Percentiles rank a stretch among this genome's conserved stretches.
Conservation (phyloP, 2,797 vertebrate genomes). For the Macropodus opercularis region DNA sequence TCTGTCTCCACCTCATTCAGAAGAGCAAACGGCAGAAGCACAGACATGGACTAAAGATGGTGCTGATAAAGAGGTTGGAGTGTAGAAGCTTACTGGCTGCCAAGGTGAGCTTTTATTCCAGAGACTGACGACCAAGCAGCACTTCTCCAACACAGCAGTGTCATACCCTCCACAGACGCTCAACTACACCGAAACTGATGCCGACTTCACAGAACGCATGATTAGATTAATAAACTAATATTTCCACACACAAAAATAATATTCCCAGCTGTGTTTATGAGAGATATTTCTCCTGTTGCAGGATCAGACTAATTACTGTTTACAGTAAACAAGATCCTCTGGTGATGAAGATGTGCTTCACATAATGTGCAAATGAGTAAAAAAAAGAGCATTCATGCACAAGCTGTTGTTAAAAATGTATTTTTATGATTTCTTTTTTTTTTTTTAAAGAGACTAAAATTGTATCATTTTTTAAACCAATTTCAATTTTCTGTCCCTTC, state of each 20-base stretch:
- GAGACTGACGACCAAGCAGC: neutral
- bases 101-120: conserved; percentile 4
- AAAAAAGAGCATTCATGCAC: neutral
- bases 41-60: conserved; percentile 5
- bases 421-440: no score
- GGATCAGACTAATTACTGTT: neutral
- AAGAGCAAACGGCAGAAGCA: conserved; percentile 8
- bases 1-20: conserved; percentile 25
- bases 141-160: neutral
- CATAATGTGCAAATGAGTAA: neutral
- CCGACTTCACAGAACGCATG: conserved; percentile 4
- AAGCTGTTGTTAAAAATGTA: neutral
- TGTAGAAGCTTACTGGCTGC: neutral
- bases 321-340: neutral
- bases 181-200: neutral
- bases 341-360: neutral
- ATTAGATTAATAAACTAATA: neutral
- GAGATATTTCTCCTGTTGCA: neutral
- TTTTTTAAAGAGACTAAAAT: neutral
- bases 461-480: neutral
- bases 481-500: neutral
- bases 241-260: no score
- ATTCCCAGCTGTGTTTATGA: neutral
- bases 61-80: neutral
- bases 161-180: neutral